These are phyloP conservation scores for Chaitophorus viminalis DNA, from an alignment of 2,888 invertebrate species.

Conservation along the genomic window DNA sequence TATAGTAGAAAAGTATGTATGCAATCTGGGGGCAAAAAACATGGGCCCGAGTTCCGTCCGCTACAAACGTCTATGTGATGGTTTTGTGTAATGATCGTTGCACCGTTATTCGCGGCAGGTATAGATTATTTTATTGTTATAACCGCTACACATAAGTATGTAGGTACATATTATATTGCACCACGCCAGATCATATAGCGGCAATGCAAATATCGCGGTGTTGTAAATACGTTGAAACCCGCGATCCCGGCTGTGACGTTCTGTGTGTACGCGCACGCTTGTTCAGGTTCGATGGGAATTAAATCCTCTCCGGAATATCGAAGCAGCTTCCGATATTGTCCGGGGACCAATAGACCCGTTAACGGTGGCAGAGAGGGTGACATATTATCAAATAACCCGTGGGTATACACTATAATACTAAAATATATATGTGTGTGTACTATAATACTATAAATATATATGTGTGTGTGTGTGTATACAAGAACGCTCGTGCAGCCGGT, in stretches of 20 bases:
- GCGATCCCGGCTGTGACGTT: neutral
- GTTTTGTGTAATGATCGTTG: slow-evolving; percentile 6
- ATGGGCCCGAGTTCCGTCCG: neutral
- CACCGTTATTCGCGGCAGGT: neutral
- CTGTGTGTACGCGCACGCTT: neutral
- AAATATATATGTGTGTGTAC: too few relatives aligned
- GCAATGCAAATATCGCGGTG: neutral
- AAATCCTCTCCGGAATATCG: slow-evolving; percentile 39
- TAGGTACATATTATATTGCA: neutral
- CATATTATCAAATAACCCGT: neutral
- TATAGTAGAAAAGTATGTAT: slow-evolving; percentile 14
- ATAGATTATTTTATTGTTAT: neutral
- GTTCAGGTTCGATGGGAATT: slow-evolving; percentile 11
- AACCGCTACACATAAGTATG: neutral
- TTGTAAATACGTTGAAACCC: neutral
- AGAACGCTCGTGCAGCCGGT: slow-evolving; percentile 20
- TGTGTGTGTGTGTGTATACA: neutral
- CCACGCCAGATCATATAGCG: neutral
- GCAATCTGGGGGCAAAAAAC: neutral
- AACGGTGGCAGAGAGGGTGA: neutral
- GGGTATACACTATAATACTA: neutral
- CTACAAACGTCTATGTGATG: neutral
- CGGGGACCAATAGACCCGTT: slow-evolving; percentile 33
- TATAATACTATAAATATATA: too few relatives aligned
- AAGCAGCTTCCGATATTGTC: slow-evolving; percentile 17